Evolutionary conservation across 2,113 vertebrate genomes (phyloP), one percentile per base, ranked within the genome.

Genomic region (Epinephelus cyanopodus): DNA sequence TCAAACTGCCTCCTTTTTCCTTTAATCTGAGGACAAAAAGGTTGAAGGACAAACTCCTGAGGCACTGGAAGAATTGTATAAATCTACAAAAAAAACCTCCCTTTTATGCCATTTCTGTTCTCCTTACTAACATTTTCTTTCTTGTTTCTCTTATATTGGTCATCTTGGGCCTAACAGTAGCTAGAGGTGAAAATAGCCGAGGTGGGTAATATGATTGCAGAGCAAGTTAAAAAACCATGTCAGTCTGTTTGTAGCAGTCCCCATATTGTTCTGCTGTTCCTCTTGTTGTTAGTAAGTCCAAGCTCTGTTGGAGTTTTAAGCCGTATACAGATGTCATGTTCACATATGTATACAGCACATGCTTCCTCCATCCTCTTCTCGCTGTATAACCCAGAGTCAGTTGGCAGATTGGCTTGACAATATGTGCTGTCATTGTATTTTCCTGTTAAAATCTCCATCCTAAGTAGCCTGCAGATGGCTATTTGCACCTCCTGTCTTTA

Each of bases 171-270:
- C 90, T 92, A 89, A 91, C 94, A 91, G 94, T 96, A 95, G 94
- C 94, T 95, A 95, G 93, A 94, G 90, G 92, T 93, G 95, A 95
- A 92, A 95, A 93, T 95, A 94, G 94, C 87, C 85, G 93, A 95
- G 95, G 95, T 95, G 95, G 94, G 94, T 95, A 90, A 92, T 70
- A 68, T 89, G 68, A 81, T 37, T 53, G 27, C 82, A 79, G 90
- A 77, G 11, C 15, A 54, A 86, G 81, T 82, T 54, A 74, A 83
- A 37, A 23, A 73, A 48, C 61, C 78, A 69, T 88, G 80, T 93
- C 86, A 89, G 87, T 91, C 81, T 91, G 91, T 93, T 83, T 84
- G 76, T 89, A 79, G 65, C 63, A 84, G 77, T 92, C 89, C 54
- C 81, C 85, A 68, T 27, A 75, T 79, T 79, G 84, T 89, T 87